phyloP scores from a whole-genome alignment of 2,797 vertebrate species.

The Poeciliopsis gracilis region DNA sequence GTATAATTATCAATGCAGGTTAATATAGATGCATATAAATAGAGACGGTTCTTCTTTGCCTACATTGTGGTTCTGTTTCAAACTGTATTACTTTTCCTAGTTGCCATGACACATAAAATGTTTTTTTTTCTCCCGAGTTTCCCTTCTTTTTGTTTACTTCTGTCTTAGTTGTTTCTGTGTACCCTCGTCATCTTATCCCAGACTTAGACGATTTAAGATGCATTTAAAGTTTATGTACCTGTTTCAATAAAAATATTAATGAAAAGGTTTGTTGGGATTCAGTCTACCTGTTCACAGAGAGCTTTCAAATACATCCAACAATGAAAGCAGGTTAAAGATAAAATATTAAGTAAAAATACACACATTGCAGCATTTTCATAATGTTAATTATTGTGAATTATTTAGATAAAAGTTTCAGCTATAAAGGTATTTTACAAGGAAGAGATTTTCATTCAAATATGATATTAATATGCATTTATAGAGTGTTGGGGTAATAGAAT shows the following conservation, averaged over 20 bases:
- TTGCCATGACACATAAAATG: constrained; percentile 41
- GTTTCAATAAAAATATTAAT: constrained; percentile 73
- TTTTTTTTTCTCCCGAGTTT: constrained; percentile 14
- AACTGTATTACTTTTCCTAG: constrained; percentile 55
- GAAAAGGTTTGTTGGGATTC: constrained; percentile 31
- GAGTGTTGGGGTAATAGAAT: background rate
- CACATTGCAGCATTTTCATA: background rate
- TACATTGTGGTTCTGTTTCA: constrained; percentile 41
- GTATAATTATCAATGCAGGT: constrained; percentile 44
- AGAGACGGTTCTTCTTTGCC: constrained; percentile 45
- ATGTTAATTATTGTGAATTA: background rate
- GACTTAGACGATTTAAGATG: constrained; percentile 66
- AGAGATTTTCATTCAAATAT: background rate
- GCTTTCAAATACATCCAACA: background rate
- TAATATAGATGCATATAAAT: background rate
- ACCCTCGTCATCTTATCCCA: constrained; percentile 58
- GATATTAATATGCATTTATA: background rate
- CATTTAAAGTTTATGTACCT: constrained; percentile 64
- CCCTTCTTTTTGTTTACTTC: constrained; percentile 34
- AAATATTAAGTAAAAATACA: background rate
- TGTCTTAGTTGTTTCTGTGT: constrained; percentile 43
- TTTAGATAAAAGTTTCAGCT: background rate
- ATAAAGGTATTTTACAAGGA: background rate
- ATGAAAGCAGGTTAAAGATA: background rate
- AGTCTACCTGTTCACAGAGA: background rate